Conservation (phyloP, 1,140 invertebrate genomes). For the Drosophila melanica region DNA sequence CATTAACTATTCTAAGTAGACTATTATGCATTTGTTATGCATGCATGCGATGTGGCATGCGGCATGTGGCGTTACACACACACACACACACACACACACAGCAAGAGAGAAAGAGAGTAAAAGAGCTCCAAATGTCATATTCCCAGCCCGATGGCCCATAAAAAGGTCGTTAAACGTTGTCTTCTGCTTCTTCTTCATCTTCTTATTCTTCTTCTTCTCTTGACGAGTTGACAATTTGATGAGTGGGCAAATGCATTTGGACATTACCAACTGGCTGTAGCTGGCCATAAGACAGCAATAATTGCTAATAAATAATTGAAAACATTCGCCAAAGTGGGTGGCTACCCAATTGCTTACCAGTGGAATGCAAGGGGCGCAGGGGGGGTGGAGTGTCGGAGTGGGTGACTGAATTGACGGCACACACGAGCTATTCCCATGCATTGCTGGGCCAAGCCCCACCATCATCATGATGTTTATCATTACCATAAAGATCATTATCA, state of each 20-base stretch:
- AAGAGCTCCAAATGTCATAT: slow-evolving; percentile 41
- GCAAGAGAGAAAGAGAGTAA: too few species aligned
- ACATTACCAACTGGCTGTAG: too few species aligned
- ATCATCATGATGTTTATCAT: neutral
- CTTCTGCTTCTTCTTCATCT: neutral
- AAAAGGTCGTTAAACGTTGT: slow-evolving; percentile 48
- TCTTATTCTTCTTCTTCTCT: neutral
- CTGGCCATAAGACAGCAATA: too few species aligned
- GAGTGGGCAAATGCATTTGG: slow-evolving; percentile 28
- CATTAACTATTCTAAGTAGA: slow-evolving; percentile 40
- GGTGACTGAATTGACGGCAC: too few species aligned
- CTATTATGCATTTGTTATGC: slow-evolving; percentile 53
- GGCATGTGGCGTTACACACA: slow-evolving; percentile 3
- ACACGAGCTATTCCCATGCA: neutral
- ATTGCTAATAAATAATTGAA: slow-evolving; percentile 58
- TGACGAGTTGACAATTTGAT: slow-evolving; percentile 1
- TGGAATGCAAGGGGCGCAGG: too few species aligned
- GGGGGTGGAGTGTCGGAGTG: too few species aligned
- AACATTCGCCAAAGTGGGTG: neutral
- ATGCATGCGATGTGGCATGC: slow-evolving; percentile 42
- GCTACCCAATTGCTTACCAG: too few species aligned
- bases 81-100: too few species aligned
- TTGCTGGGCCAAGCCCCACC: neutral
- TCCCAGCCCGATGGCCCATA: slow-evolving; percentile 41
- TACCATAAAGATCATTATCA: neutral